These are phyloP conservation scores for Tamandua tetradactyla DNA, from an alignment of 2,797 vertebrate species.

Conservation along the genomic window DNA sequence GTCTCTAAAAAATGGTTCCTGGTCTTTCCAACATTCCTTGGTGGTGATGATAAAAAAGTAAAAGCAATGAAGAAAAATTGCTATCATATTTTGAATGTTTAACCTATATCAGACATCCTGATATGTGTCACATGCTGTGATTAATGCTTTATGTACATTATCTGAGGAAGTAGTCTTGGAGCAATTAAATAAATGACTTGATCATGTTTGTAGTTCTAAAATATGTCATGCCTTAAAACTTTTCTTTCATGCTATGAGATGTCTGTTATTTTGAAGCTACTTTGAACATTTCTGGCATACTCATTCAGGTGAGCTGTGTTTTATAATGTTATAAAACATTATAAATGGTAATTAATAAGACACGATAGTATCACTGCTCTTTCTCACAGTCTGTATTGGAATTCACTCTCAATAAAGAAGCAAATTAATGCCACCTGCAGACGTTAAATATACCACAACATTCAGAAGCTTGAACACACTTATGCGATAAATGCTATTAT, in stretches of 20 bases:
- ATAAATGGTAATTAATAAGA: no score
- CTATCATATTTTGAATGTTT: not conserved
- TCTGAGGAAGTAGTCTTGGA: not conserved
- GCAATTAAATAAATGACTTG: not conserved
- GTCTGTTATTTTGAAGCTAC: not conserved
- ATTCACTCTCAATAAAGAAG: constrained; percentile 5
- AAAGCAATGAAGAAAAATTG: not conserved
- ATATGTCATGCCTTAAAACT: not conserved
- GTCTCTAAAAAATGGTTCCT: not conserved
- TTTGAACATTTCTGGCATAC: not conserved
- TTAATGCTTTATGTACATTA: not conserved
- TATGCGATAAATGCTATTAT: not conserved
- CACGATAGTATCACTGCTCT: not conserved
- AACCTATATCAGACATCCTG: not conserved
- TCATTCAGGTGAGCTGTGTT: not conserved
- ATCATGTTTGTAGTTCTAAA: not conserved
- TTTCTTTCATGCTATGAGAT: not conserved
- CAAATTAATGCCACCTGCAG: not conserved
- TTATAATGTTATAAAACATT: no score
- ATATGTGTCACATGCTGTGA: not conserved
- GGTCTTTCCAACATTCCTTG: not conserved
- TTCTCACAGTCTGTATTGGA: not conserved
- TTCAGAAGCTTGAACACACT: not conserved
- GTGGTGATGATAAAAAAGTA: not conserved
- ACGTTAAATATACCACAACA: not conserved